Evolutionary conservation across 2,113 vertebrate species (phyloP).

Genomic region (Pteruthius melanotis): DNA sequence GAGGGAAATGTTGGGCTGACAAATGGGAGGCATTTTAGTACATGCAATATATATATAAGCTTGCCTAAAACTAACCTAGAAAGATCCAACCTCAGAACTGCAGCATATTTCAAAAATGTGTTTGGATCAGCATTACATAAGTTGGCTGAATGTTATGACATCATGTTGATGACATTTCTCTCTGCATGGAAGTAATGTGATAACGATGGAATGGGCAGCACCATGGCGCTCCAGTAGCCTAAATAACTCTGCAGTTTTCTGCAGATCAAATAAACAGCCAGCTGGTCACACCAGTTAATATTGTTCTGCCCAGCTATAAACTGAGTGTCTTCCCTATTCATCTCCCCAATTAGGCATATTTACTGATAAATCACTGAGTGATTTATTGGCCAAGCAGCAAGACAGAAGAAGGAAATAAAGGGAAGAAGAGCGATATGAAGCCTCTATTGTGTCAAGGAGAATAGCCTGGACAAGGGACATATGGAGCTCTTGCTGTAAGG

Average conservation of each 20-base stretch:
- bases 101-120: neutral
- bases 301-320: neutral
- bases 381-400: neutral
- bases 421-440: neutral
- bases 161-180: slow-evolving; percentile 31
- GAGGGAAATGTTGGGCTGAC: neutral
- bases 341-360: neutral
- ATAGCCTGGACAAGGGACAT: neutral
- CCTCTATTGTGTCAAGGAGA: neutral
- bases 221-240: neutral
- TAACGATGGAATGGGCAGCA: neutral
- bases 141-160: neutral
- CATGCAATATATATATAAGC: neutral
- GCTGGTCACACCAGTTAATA: neutral
- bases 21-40: neutral
- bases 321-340: neutral
- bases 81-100: neutral
- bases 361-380: neutral
- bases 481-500: neutral
- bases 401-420: neutral
- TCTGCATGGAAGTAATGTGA: slow-evolving; percentile 6
- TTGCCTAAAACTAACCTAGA: neutral
- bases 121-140: neutral
- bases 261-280: slow-evolving; percentile 28
- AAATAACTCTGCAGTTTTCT: slow-evolving; percentile 17